Evolutionary conservation across 2,113 vertebrate species (phyloP), one percentile per base, ranked within the genome.

Genomic region (Promerops cafer): DNA sequence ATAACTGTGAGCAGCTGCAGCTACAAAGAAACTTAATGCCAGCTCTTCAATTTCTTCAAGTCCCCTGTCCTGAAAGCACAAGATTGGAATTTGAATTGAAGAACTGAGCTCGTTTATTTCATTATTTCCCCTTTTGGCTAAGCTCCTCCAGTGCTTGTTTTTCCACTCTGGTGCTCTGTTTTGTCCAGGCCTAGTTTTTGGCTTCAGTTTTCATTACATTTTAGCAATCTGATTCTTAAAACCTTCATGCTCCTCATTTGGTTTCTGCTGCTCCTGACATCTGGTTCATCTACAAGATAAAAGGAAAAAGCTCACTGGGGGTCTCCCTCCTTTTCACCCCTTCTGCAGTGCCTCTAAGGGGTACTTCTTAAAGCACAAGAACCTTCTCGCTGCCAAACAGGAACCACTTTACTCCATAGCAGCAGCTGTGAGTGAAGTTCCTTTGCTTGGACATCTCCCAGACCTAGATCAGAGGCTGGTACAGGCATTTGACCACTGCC

Each of bases 261-360:
- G 77, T 89, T 94, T 96, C 72, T 91, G 65, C 60, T 75, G 49
- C 44, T 92, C 26, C 69, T 60, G 69, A 89, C 80, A 82, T 75
- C 64, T 83, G 76, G 68, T 86, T 93, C 83, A 80, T 83, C 92
- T 92, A 75, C 75, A 86, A 77, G 39, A 92, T 59, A 90, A 90
- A 90, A 77, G 79, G n/a, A 52, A 84, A 95, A 94, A 83, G 30
- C 68, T 39, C 64, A 49, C 30, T 59, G 69, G 61, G 30, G 31
- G 11, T 78, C 27, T 89, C 61, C 33, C 26, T 89, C 65, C 49
- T 90, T 92, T 92, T 66, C 39, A 71, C 20, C 45, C 33, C 56
- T 47, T 35, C 64, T 77, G 27, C 79, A 77, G 1, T 31, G 47
- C 53, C 45, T 80, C 45, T 20, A 44, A 61, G 45, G 33, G 27